A percentile compares a stretch with the other conserved stretches of the same genome.
These are phyloP conservation scores for Acrobeloides nanus DNA, from an alignment of 2,888 invertebrate genomes.

Conservation along the genomic window DNA sequence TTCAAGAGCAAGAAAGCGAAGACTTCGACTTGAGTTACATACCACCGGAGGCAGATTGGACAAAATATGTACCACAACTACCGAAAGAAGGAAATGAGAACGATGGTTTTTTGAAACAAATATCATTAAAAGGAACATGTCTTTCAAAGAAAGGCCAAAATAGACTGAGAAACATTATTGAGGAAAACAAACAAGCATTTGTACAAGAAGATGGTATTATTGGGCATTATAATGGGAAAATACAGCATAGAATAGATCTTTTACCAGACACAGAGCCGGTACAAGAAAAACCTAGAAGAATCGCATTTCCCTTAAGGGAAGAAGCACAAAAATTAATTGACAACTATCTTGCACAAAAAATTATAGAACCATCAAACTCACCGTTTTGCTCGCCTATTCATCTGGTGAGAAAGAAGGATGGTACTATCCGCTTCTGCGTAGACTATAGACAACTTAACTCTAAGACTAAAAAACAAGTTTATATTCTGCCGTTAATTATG, in stretches of 20 bases:
- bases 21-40: too few relatives aligned
- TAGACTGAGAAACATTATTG: too few relatives aligned
- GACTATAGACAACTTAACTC: constrained; percentile 17
- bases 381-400: background rate
- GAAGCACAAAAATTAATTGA: background rate
- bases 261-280: background rate
- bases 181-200: constrained; percentile 1
- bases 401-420: background rate
- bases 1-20: too few relatives aligned
- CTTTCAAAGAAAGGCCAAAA: too few relatives aligned
- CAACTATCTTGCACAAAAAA: background rate
- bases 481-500: constrained; percentile 14
- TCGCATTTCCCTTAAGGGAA: background rate
- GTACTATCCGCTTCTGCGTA: constrained; percentile 13
- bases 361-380: constrained; percentile 4
- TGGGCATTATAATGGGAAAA: background rate
- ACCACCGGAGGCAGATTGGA: too few relatives aligned
- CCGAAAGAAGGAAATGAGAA: too few relatives aligned
- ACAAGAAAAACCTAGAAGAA: background rate
- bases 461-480: constrained; percentile 10
- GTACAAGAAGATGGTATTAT: background rate
- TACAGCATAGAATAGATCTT: background rate
- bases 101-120: too few relatives aligned
- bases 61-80: too few relatives aligned
- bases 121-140: too few relatives aligned